These are phyloP conservation scores for Rhodinocichla rosea DNA, from an alignment of 2,113 vertebrate genomes.

Conservation along the genomic window DNA sequence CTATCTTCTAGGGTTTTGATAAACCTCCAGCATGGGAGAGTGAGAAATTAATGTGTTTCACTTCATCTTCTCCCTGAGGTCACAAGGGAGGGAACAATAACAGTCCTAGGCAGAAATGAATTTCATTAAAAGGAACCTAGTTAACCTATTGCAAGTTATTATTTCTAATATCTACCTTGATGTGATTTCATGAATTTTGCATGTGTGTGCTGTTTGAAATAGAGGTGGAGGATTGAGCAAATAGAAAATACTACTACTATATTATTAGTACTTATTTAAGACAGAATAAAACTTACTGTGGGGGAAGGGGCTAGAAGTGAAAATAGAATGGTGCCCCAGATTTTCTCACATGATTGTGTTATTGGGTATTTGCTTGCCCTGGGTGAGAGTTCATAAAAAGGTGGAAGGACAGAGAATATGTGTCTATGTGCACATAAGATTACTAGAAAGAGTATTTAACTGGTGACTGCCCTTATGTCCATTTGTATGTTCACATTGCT, in stretches of 20 bases:
- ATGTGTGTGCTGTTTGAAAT: neutral
- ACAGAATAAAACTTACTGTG: neutral
- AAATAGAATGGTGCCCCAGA: neutral
- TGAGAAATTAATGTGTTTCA: conserved; percentile 40
- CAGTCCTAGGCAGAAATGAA: conserved; percentile 17
- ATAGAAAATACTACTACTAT: neutral
- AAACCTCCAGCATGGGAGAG: conserved; percentile 15
- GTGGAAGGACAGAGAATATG: neutral
- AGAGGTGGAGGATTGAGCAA: neutral
- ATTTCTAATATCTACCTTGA: conserved; percentile 10
- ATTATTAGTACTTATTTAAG: neutral
- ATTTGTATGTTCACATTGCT: neutral
- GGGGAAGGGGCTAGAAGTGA: neutral
- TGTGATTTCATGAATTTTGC: neutral
- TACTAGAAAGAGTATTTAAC: neutral
- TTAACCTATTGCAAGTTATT: conserved; percentile 35
- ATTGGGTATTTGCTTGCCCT: neutral
- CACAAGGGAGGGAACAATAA: conserved; percentile 13
- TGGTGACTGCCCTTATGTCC: neutral
- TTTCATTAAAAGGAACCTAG: conserved; percentile 29
- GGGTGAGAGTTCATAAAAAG: neutral
- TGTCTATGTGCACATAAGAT: neutral
- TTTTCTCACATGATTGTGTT: neutral
- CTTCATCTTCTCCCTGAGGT: conserved; percentile 41
- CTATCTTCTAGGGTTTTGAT: conserved; percentile 27